Conservation (phyloP, 2,888 invertebrate genomes). For the Busseola fusca region DNA sequence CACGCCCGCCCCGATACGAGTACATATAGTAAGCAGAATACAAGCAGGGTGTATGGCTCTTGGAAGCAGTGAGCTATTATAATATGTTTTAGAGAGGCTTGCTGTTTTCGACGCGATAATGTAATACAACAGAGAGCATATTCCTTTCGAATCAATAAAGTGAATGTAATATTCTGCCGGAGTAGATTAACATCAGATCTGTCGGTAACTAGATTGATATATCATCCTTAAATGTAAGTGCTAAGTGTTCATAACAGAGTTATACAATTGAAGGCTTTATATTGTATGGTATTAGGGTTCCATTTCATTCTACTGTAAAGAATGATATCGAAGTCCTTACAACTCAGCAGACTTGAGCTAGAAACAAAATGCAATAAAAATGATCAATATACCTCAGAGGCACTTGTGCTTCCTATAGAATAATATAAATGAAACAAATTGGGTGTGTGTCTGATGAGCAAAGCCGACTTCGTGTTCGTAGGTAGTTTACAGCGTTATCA, state of each 20-base stretch:
- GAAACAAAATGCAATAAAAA: conserved; percentile 76
- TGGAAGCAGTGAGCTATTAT: conserved; percentile 83
- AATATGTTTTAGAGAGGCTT: conserved; percentile 88
- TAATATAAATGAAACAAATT: conserved; percentile 74
- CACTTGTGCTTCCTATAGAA: conserved; percentile 80
- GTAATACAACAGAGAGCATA: conserved; percentile 83
- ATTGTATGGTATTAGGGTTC: conserved; percentile 65
- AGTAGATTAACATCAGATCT: conserved; percentile 85
- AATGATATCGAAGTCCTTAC: conserved; percentile 68
- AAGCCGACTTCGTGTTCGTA: conserved; percentile 62
- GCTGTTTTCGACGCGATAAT: conserved; percentile 80
- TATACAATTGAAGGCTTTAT: conserved; percentile 69
- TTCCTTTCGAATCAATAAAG: conserved; percentile 73
- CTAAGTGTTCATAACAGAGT: conserved; percentile 75
- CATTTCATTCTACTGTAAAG: conserved; percentile 69
- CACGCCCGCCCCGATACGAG: conserved; percentile 64
- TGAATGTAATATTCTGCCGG: conserved; percentile 74
- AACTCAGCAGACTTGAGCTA: conserved; percentile 67
- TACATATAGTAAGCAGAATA: conserved; percentile 75
- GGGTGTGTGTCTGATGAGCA: conserved; percentile 73
- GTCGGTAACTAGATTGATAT: conserved; percentile 78
- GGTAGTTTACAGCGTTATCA: conserved; percentile 68
- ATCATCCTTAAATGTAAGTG: conserved; percentile 76
- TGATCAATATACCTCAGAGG: conserved; percentile 85
- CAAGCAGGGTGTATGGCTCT: conserved; percentile 77